Evolutionary conservation across 2,888 invertebrate genomes (phyloP).

Genomic region (Rhopalosiphum nymphaeae): DNA sequence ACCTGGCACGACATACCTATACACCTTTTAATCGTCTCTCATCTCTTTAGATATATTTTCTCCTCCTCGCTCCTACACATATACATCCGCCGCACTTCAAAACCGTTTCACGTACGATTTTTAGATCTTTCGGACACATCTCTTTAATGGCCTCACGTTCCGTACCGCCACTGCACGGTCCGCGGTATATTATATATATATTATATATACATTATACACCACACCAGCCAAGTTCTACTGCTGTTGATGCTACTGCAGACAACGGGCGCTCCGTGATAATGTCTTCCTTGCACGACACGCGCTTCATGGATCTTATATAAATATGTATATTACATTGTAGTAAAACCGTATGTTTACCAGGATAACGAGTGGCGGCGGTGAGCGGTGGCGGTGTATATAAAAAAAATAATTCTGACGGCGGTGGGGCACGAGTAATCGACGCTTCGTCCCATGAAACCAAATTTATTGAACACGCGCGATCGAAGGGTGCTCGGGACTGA

Average conservation of each 20-base stretch:
- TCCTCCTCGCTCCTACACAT: background rate
- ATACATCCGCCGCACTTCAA: slow-evolving; percentile 21
- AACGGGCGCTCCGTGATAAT: slow-evolving; percentile 8
- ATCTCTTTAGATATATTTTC: slow-evolving; percentile 22
- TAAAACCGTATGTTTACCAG: background rate
- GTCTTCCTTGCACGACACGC: background rate
- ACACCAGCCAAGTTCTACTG: background rate
- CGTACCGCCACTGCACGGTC: slow-evolving; percentile 21
- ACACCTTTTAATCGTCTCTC: slow-evolving; percentile 49
- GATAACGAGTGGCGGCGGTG: background rate
- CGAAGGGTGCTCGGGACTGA: background rate
- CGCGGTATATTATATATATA: background rate
- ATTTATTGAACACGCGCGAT: background rate
- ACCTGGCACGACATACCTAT: slow-evolving; percentile 50
- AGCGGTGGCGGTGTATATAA: background rate
- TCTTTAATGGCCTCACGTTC: slow-evolving; percentile 59
- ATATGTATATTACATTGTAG: background rate
- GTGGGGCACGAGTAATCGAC: too few relatives aligned
- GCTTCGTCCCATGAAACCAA: background rate
- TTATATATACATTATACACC: too few relatives aligned
- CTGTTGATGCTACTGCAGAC: background rate
- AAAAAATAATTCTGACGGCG: background rate
- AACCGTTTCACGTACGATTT: slow-evolving; percentile 48
- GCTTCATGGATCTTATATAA: background rate
- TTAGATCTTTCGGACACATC: slow-evolving; percentile 57